Base-by-base conservation (phyloP, 92 coral and sea anemone species). In the Heteractis magnifica region DNA sequence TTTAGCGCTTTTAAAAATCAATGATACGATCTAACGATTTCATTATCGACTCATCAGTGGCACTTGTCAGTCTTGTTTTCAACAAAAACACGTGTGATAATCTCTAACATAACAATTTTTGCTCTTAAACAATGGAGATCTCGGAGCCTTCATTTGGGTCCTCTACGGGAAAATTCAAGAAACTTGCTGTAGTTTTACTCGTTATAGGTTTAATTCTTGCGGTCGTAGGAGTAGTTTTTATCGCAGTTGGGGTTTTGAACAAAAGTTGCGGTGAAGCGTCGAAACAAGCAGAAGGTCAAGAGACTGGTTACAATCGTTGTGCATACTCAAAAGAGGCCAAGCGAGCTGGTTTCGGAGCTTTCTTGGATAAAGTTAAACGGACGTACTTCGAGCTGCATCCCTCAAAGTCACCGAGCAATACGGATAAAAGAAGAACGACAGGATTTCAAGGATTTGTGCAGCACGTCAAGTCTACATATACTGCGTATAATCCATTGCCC, bases 401-500 rank as follows among this genome's bases (percentile, higher is more conserved):
- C 10, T 91, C 76, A 50, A 72, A 84, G 18, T 75, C 79, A 5
- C 52, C 74, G 5, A 77, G 58, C 51, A 80, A 94, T 68, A 94
- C 98, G 0, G 94, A 89, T 5, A 89, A 82, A 5, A 65, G 41
- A 2, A 49, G 51, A 7, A 51, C 55, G 20, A 23, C 73, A 5
- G 77, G 52, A 13, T 4, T 55, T 6, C 56, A 59, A 19, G 81
- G 62, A 10, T 75, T 77, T 14, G 34, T 21, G 21, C 88, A 86
- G 4, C 77, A 76, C 7, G 81, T 95, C 18, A 86, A 74, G 68
- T 48, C 50, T 49, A 90, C 79, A 4, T 96, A 84, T 81, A 80
- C 86, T 4, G 94, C 98, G 10, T 96, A 88, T 72, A 87, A 92
- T 70, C 93, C 97, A 0, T 85, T 87, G 16, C 99, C 99, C 10